Evolutionary conservation across 2,113 vertebrate species (phyloP).

Genomic region (Passer domesticus): DNA sequence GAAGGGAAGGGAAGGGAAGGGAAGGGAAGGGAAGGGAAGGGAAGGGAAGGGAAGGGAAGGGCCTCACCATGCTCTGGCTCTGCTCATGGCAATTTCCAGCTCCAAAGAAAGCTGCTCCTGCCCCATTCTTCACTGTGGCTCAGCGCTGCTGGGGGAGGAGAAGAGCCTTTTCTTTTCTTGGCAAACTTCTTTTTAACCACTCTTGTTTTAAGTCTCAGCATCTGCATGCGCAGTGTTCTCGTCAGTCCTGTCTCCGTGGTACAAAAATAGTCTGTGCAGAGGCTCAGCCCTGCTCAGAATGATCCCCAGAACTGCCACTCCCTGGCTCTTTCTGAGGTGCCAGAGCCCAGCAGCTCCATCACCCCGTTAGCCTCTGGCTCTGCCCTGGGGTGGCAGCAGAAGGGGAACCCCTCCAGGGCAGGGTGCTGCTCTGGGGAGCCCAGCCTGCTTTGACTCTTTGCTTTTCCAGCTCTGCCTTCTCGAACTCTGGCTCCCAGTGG

Average conservation of each 20-base stretch:
- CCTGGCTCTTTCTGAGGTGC: neutral
- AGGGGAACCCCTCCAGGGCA: too few relatives aligned
- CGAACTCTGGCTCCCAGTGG: neutral
- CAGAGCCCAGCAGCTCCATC: neutral
- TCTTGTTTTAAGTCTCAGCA: constrained; percentile 15
- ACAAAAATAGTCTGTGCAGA: constrained; percentile 35
- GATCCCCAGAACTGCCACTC: neutral
- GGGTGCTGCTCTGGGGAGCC: neutral
- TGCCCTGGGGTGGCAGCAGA: neutral
- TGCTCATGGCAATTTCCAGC: neutral
- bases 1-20: too few relatives aligned
- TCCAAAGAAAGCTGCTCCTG: neutral
- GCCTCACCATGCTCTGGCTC: neutral
- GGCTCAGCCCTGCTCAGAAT: neutral
- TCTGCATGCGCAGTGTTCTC: constrained; percentile 30
- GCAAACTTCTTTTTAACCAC: constrained; percentile 33
- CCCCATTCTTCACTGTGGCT: neutral
- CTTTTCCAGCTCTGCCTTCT: neutral
- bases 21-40: neutral
- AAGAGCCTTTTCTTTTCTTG: constrained; percentile 9
- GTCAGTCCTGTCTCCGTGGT: neutral
- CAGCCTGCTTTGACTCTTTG: neutral
- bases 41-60: neutral
- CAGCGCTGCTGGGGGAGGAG: neutral
- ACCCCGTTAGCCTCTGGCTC: neutral